Conservation (phyloP, 2,797 vertebrate species). For the Neostethus bicornis region DNA sequence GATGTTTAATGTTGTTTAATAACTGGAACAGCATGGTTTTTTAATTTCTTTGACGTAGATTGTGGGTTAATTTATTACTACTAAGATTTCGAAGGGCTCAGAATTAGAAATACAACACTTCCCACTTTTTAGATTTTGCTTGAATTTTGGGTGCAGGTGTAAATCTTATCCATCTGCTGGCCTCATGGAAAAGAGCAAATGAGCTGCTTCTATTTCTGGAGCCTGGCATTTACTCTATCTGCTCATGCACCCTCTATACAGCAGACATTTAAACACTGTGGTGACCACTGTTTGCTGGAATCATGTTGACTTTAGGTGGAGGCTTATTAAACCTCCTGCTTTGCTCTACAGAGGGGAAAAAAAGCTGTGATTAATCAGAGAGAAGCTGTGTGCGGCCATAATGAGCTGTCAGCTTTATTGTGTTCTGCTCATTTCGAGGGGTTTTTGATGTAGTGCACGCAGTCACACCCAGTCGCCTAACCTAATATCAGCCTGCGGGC, state of each 20-base stretch:
- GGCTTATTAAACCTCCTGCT: slow-evolving; percentile 57
- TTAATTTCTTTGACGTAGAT: neutral
- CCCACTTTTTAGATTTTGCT: slow-evolving; percentile 1
- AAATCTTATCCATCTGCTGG: slow-evolving; percentile 71
- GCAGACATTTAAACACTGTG: slow-evolving; percentile 23
- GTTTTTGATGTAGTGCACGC: slow-evolving; percentile 46
- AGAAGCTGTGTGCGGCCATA: slow-evolving; percentile 29
- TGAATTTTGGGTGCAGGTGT: slow-evolving; percentile 51
- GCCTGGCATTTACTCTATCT: slow-evolving; percentile 67
- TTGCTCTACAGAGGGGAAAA: slow-evolving; percentile 4
- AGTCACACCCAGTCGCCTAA: slow-evolving; percentile 31
- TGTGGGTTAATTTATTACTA: neutral
- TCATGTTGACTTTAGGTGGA: slow-evolving; percentile 55
- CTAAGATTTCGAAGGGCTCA: neutral
- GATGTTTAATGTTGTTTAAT: neutral
- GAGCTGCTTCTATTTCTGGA: slow-evolving; percentile 69
- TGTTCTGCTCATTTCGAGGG: slow-evolving; percentile 41
- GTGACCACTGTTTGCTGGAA: slow-evolving; percentile 37
- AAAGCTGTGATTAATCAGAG: slow-evolving; percentile 42
- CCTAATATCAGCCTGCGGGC: slow-evolving; percentile 17
- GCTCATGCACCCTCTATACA: slow-evolving; percentile 45
- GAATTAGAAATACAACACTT: slow-evolving; percentile 4
- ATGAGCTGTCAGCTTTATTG: slow-evolving; percentile 58
- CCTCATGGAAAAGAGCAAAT: slow-evolving; percentile 72
- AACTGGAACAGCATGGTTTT: neutral